phyloP scores from a whole-genome alignment of 2,888 invertebrate genomes.

The Eupithecia tripunctaria region DNA sequence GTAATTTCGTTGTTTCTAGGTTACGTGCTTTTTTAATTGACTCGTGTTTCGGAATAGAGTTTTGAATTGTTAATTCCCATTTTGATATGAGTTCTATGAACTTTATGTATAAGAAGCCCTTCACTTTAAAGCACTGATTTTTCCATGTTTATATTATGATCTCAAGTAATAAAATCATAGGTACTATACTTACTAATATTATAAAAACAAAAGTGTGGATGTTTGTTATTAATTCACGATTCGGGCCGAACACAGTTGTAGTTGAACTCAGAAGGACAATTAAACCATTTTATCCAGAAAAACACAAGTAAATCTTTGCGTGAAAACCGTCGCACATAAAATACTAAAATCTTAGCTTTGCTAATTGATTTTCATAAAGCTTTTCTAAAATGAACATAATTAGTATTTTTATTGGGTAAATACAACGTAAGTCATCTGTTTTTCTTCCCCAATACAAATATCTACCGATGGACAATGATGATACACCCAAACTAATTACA shows the following conservation, averaged over 20 bases:
- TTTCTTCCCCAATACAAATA: not conserved
- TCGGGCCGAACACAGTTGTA: too few relatives aligned
- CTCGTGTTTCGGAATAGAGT: conserved; percentile 19
- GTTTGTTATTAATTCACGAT: not conserved
- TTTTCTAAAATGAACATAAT: not conserved
- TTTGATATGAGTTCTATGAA: conserved; percentile 7
- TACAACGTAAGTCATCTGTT: not conserved
- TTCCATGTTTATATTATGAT: not conserved
- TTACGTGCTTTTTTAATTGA: conserved; percentile 37
- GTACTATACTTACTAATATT: not conserved
- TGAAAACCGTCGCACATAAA: too few relatives aligned
- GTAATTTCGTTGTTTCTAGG: conserved; percentile 36
- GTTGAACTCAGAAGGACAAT: too few relatives aligned
- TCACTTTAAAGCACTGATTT: not conserved
- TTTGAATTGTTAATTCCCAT: conserved; percentile 7
- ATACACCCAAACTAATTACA: conserved; percentile 18
- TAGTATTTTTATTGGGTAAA: not conserved
- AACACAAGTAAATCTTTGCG: too few relatives aligned
- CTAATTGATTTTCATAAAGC: not conserved
- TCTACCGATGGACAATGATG: not conserved
- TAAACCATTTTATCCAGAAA: not conserved
- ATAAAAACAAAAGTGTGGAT: not conserved
- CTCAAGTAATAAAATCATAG: not conserved
- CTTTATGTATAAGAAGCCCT: not conserved
- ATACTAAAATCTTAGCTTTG: not conserved